Percentiles rank a stretch among this genome's conserved stretches.
Evolutionary conservation across 1,140 invertebrate genomes (phyloP).

Genomic region (Ridgeia piscesae): DNA sequence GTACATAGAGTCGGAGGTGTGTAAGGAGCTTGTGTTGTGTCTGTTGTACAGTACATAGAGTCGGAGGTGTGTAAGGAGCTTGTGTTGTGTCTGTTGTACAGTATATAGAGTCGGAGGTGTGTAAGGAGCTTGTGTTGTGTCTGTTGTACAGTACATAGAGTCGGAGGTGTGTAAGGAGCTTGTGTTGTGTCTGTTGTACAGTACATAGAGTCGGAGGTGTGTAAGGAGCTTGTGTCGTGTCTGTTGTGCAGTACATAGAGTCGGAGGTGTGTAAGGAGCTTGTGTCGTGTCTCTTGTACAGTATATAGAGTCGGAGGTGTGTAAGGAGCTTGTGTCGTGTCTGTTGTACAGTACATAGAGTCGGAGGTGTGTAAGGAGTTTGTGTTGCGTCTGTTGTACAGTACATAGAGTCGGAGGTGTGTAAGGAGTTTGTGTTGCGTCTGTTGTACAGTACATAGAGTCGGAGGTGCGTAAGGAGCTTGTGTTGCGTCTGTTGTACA

Average conservation of each 20-base stretch:
- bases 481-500: background rate
- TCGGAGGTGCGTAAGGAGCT: background rate
- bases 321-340: slow-evolving; percentile 76
- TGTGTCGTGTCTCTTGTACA: background rate
- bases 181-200: background rate
- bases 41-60: background rate
- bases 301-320: slow-evolving; percentile 75
- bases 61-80: background rate
- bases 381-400: background rate
- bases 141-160: background rate
- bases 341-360: background rate
- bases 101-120: slow-evolving; percentile 75
- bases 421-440: slow-evolving; percentile 76
- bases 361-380: background rate
- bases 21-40: slow-evolving; percentile 76
- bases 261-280: background rate
- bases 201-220: slow-evolving; percentile 75
- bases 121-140: slow-evolving; percentile 76
- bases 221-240: slow-evolving; percentile 76
- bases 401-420: slow-evolving; percentile 75
- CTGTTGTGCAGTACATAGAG: background rate
- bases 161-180: background rate
- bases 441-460: background rate
- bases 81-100: background rate
- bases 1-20: slow-evolving; percentile 75